Percentiles rank a stretch among this genome's conserved stretches.
These are phyloP conservation scores for Ephestia elutella DNA, from an alignment of 1,140 invertebrate species.

Conservation along the genomic window DNA sequence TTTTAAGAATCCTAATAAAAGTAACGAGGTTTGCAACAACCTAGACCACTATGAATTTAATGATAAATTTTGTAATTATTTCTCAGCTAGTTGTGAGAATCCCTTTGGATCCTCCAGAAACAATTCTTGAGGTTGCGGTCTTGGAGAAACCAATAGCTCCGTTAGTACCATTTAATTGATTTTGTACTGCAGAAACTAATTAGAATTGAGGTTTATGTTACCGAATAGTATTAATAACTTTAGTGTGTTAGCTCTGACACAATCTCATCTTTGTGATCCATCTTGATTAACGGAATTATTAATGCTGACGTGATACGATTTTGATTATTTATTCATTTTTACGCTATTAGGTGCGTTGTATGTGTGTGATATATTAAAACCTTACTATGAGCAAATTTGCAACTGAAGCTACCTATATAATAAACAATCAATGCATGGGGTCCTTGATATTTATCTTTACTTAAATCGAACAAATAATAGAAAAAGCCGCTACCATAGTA, in stretches of 20 bases:
- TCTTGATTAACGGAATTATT: conserved; percentile 42
- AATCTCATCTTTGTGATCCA: conserved; percentile 38
- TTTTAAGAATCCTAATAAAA: background rate
- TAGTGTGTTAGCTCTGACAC: conserved; percentile 39
- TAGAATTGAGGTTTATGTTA: conserved; percentile 68
- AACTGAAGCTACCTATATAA: no score
- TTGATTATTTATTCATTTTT: background rate
- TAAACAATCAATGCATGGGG: no score
- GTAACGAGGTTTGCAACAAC: background rate
- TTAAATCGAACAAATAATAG: no score
- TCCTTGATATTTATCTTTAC: no score
- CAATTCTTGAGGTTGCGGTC: conserved; percentile 58
- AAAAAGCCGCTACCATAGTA: no score
- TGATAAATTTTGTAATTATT: conserved; percentile 26
- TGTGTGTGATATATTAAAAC: background rate
- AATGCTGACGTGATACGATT: conserved; percentile 21
- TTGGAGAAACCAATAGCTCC: conserved; percentile 31
- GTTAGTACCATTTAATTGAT: conserved; percentile 68
- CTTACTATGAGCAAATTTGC: no score
- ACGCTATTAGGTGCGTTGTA: background rate
- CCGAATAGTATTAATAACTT: conserved; percentile 64
- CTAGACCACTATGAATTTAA: conserved; percentile 5
- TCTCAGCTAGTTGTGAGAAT: conserved; percentile 30
- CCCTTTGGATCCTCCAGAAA: conserved; percentile 49
- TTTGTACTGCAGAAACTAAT: conserved; percentile 68